These are phyloP conservation scores for Brassicogethes aeneus DNA, from an alignment of 2,888 invertebrate species.

Conservation along the genomic window DNA sequence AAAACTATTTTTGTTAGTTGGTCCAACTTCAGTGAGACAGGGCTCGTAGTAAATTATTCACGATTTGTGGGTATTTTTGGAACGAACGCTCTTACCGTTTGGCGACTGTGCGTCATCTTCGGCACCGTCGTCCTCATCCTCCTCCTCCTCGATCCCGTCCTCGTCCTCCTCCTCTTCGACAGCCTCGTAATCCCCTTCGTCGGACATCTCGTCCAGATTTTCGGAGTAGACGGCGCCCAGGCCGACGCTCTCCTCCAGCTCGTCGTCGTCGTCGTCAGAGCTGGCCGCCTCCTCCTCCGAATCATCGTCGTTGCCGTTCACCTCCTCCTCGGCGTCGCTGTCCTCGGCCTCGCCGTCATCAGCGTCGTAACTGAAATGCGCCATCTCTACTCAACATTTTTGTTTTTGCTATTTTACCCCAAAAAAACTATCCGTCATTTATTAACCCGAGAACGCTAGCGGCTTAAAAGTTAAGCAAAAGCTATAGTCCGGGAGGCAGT, in stretches of 20 bases:
- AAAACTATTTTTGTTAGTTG: too few species aligned
- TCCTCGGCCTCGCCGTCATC: slow-evolving; percentile 76
- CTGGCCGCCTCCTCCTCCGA: slow-evolving; percentile 31
- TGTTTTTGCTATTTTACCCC: background rate
- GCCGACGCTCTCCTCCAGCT: slow-evolving; percentile 54
- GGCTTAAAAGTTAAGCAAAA: too few species aligned
- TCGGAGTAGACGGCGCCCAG: slow-evolving; percentile 40
- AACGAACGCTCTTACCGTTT: slow-evolving; percentile 43
- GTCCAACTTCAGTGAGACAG: too few species aligned
- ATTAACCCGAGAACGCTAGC: too few species aligned
- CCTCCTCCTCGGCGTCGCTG: slow-evolving; percentile 71
- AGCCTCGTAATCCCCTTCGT: slow-evolving; percentile 46
- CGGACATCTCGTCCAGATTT: slow-evolving; percentile 50
- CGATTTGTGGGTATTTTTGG: too few species aligned
- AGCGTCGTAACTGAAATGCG: slow-evolving; percentile 51
- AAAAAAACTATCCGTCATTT: too few species aligned
- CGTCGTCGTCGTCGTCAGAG: slow-evolving; percentile 57
- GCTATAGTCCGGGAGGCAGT: too few species aligned
- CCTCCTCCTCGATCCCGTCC: slow-evolving; percentile 38
- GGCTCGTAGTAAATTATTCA: too few species aligned
- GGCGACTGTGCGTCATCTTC: slow-evolving; percentile 34
- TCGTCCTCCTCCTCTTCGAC: slow-evolving; percentile 41
- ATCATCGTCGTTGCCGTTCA: slow-evolving; percentile 68
- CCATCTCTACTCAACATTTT: background rate
- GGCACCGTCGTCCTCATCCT: slow-evolving; percentile 36